These are phyloP conservation scores for Pomatostomus ruficeps DNA, from an alignment of 2,113 vertebrate genomes.

Conservation along the genomic window DNA sequence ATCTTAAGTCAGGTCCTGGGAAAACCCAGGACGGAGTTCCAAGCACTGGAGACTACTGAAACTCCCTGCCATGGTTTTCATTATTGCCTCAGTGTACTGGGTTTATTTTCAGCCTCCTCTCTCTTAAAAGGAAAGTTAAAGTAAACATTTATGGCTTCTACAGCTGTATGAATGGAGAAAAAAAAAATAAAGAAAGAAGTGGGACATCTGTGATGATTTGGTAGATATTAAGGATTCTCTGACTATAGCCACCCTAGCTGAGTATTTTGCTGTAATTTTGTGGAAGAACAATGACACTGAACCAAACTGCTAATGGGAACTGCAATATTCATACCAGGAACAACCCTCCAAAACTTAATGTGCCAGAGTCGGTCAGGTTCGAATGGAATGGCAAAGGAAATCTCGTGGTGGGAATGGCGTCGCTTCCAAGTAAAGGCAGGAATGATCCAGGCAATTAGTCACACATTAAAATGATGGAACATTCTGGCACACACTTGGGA, in stretches of 20 bases:
- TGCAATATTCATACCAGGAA: not conserved
- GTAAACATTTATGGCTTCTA: not conserved
- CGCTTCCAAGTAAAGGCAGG: not conserved
- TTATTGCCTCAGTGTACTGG: not conserved
- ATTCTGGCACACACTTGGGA: not conserved
- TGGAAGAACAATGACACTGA: not conserved
- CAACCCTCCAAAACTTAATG: not conserved
- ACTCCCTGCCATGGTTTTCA: not conserved
- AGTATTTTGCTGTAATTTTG: not conserved
- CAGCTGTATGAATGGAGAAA: not conserved
- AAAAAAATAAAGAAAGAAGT: not conserved
- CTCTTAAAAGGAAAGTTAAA: not conserved
- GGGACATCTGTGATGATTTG: not conserved
- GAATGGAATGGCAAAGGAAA: not conserved
- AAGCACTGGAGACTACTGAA: not conserved
- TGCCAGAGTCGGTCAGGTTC: not conserved
- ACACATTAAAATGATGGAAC: not conserved
- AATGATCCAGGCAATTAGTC: conserved; percentile 28
- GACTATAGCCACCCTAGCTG: not conserved
- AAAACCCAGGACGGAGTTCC: not conserved
- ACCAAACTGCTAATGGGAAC: not conserved
- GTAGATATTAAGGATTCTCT: not conserved
- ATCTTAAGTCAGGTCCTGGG: not conserved
- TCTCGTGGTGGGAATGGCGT: not conserved
- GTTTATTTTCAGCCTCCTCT: not conserved